phyloP scores from a whole-genome alignment of 2,888 invertebrate species.

The Diarsia rubi region DNA sequence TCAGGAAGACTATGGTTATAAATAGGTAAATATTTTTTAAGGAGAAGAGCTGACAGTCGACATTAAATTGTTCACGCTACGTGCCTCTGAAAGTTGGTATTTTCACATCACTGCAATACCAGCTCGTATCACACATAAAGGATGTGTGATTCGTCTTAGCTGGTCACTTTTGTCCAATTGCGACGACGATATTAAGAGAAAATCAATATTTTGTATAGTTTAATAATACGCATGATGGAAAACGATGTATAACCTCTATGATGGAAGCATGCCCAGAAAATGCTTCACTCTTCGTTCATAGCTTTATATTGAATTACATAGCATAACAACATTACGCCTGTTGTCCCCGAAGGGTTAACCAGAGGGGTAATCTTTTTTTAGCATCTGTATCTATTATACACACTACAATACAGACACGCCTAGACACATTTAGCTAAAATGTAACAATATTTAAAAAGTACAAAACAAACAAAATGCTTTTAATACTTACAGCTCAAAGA shows the following conservation, averaged over 20 bases:
- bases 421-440: background rate
- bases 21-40: background rate
- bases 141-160: no score
- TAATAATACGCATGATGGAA: no score
- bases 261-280: no score
- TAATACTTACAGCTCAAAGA: constrained; percentile 20
- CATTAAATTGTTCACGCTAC: background rate
- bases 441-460: background rate
- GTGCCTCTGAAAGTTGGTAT: background rate
- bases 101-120: no score
- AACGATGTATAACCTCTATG: no score
- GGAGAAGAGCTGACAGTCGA: background rate
- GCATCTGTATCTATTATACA: background rate
- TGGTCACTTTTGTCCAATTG: background rate
- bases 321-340: background rate
- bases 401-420: background rate
- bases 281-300: no score
- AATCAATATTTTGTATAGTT: background rate
- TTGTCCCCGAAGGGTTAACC: background rate
- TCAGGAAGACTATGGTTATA: background rate
- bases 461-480: constrained; percentile 10
- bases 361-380: background rate
- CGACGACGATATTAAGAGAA: background rate
- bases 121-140: no score
- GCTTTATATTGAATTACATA: background rate